These are phyloP conservation scores for Leptestheria dahalacensis DNA, from an alignment of 1,140 invertebrate species.

Conservation along the genomic window DNA sequence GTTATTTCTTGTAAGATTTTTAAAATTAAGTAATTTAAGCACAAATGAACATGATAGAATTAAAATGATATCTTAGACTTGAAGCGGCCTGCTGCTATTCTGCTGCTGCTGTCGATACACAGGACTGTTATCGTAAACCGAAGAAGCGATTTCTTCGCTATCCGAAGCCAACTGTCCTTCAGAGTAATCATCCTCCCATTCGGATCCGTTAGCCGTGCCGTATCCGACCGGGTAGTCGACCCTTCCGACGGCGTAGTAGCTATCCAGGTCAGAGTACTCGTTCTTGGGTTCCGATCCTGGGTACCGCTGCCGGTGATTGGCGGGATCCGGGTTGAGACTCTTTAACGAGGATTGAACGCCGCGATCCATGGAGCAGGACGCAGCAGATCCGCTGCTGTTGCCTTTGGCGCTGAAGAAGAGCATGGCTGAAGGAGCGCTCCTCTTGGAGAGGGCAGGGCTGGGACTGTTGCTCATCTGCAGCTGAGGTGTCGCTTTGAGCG, in stretches of 20 bases:
- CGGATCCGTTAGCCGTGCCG: not conserved
- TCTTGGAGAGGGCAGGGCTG: constrained; percentile 2
- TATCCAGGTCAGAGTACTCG: not conserved
- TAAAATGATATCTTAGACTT: not conserved
- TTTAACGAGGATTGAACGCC: not conserved
- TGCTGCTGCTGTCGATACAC: not conserved
- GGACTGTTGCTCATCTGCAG: not conserved
- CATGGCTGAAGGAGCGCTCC: not conserved
- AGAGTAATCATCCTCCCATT: not conserved
- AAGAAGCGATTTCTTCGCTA: constrained; percentile 1
- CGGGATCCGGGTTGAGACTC: not conserved
- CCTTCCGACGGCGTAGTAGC: not conserved
- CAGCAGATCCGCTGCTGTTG: not conserved
- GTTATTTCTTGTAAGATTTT: not conserved
- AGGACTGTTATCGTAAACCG: constrained; percentile 9
- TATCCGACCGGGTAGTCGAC: constrained; percentile 1
- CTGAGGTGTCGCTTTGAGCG: not conserved
- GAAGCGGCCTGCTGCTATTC: not conserved
- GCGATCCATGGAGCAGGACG: not conserved
- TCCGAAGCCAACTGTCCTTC: not conserved
- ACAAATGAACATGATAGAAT: not conserved
- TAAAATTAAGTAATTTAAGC: not conserved
- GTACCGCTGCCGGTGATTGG: not conserved
- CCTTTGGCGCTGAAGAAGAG: not conserved
- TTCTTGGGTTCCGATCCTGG: not conserved